Percentiles rank a stretch among this genome's conserved stretches.
Conservation (phyloP, 2,113 vertebrate species). For the Alosa alosa region DNA sequence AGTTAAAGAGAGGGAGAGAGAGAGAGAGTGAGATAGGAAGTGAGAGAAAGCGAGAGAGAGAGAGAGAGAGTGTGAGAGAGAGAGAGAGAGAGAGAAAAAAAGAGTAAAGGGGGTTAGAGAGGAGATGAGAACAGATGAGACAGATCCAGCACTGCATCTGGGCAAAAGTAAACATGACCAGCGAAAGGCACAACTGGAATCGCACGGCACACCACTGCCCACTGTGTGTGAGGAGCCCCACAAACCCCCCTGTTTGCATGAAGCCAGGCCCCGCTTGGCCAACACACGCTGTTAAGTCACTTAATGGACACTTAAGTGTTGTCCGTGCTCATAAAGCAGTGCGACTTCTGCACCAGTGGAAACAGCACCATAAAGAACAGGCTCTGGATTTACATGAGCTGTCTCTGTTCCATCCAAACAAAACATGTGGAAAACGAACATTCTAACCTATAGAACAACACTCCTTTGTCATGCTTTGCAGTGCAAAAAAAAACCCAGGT, state of each 20-base stretch:
- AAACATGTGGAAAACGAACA: not conserved
- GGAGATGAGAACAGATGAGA: not conserved
- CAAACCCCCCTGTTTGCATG: slow-evolving; percentile 54
- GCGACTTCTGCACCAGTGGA: slow-evolving; percentile 62
- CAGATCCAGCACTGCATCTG: not conserved
- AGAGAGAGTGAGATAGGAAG: not conserved
- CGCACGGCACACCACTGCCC: not conserved
- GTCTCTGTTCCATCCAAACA: not conserved
- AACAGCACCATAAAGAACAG: slow-evolving; percentile 61
- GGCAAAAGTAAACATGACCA: slow-evolving; percentile 1
- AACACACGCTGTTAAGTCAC: slow-evolving; percentile 55
- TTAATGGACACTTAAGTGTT: slow-evolving; percentile 64
- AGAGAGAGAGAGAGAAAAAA: not conserved
- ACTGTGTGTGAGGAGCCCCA: slow-evolving; percentile 41
- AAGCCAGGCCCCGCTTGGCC: slow-evolving; percentile 42
- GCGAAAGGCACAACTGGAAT: not conserved
- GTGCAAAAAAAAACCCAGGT: not conserved
- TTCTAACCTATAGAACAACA: not conserved
- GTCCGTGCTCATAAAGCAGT: slow-evolving; percentile 59
- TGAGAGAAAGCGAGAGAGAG: not conserved
- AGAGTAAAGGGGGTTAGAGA: not conserved
- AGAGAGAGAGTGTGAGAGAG: not conserved
- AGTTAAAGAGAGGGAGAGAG: no score
- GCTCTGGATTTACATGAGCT: slow-evolving; percentile 46
- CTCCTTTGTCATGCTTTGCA: not conserved